These are phyloP conservation scores for Poeciliopsis retropinna DNA, from an alignment of 2,113 vertebrate genomes.

Conservation along the genomic window DNA sequence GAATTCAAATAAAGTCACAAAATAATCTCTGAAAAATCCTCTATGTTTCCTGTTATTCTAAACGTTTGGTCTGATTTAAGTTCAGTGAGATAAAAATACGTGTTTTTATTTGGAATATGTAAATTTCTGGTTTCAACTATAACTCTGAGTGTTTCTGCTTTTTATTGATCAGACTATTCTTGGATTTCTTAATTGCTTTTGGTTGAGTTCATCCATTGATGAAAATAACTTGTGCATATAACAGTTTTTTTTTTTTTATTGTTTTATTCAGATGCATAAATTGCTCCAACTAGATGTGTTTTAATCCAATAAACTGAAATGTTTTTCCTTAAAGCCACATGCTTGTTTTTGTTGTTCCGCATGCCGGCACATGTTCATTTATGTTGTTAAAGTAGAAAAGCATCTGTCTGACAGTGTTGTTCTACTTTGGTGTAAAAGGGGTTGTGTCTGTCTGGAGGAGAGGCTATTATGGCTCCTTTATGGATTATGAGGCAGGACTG, in stretches of 20 bases:
- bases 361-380: conserved; percentile 20
- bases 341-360: background rate
- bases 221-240: background rate
- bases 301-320: too few relatives aligned
- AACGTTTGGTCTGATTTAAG: too few relatives aligned
- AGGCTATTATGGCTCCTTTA: conserved; percentile 73
- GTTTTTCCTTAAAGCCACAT: background rate
- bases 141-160: background rate
- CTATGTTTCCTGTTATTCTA: too few relatives aligned
- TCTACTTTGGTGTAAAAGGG: conserved; percentile 60
- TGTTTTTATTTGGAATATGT: too few relatives aligned
- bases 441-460: conserved; percentile 59
- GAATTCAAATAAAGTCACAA: too few relatives aligned
- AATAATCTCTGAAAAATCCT: too few relatives aligned
- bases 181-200: background rate
- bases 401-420: conserved; percentile 37
- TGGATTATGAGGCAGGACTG: conserved; percentile 69
- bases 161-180: conserved; percentile 2
- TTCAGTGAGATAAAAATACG: background rate
- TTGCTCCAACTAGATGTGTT: background rate
- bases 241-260: background rate
- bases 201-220: background rate
- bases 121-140: too few relatives aligned
- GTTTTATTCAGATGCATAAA: background rate
- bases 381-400: conserved; percentile 28